phyloP scores from a whole-genome alignment of 2,888 invertebrate species.

The Boloria euphrosyne region DNA sequence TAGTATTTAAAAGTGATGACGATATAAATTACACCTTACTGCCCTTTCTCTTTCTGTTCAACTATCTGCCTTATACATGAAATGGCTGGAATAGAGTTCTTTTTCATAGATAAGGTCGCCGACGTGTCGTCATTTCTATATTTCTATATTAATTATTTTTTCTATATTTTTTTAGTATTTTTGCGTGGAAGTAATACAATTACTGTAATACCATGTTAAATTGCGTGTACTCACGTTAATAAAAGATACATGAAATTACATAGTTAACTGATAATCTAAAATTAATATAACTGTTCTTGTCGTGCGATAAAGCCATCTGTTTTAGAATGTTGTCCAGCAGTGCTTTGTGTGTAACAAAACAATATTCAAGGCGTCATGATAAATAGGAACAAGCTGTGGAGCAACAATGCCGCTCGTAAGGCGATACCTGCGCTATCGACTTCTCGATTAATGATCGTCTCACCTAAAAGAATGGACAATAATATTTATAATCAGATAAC shows the following conservation, averaged over 20 bases:
- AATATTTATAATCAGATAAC: constrained; percentile 82
- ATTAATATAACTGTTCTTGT: constrained; percentile 71
- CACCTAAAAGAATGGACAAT: constrained; percentile 81
- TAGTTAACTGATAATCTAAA: constrained; percentile 47
- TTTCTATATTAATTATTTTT: too few species aligned
- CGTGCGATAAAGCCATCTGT: constrained; percentile 66
- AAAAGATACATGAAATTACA: background rate
- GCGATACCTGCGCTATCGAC: constrained; percentile 78
- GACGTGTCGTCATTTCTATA: too few species aligned
- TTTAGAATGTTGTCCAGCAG: constrained; percentile 57
- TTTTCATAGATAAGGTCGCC: too few species aligned
- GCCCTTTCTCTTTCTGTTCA: too few species aligned
- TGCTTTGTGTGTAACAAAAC: constrained; percentile 69
- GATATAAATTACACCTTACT: too few species aligned
- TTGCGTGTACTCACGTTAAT: background rate
- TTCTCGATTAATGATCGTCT: constrained; percentile 79
- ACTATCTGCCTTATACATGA: too few species aligned
- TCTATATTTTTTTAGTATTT: too few species aligned
- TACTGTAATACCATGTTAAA: too few species aligned
- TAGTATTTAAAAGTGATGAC: too few species aligned
- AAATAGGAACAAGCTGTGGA: constrained; percentile 77
- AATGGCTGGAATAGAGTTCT: too few species aligned
- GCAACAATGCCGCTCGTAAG: constrained; percentile 78
- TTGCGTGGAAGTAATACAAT: too few species aligned
- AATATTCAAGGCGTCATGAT: constrained; percentile 79